Percentiles rank a stretch among this genome's conserved stretches.
phyloP scores from a whole-genome alignment of 1,140 invertebrate genomes.

The Drosophila mayri region DNA sequence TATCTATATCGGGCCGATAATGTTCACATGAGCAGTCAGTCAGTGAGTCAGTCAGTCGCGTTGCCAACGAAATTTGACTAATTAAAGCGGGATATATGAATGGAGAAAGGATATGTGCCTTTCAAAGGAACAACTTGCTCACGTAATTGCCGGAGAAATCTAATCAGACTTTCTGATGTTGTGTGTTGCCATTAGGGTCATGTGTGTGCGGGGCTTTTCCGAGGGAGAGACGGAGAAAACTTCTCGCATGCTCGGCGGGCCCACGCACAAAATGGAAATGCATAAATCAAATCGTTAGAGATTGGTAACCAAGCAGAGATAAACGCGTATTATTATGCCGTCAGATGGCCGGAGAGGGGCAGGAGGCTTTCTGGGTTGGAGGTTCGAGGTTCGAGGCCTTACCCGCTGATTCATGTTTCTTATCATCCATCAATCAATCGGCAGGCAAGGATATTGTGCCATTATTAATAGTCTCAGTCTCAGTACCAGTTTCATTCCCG shows the following conservation, averaged over 20 bases:
- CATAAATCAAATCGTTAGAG: constrained; percentile 79
- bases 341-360: constrained; percentile 22
- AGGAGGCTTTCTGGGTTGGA: too few species aligned
- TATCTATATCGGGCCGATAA: constrained; percentile 43
- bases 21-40: constrained; percentile 32
- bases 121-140: constrained; percentile 61
- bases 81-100: constrained; percentile 52
- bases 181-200: constrained; percentile 41
- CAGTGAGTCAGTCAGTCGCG: constrained; percentile 21
- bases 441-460: constrained; percentile 53
- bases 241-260: constrained; percentile 36
- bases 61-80: constrained; percentile 55
- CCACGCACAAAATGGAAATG: constrained; percentile 72
- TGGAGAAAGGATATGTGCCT: constrained; percentile 21
- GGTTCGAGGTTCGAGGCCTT: constrained; percentile 8
- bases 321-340: constrained; percentile 80
- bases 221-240: constrained; percentile 12
- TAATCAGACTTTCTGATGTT: constrained; percentile 74
- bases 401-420: constrained; percentile 57
- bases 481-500: constrained; percentile 21
- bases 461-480: constrained; percentile 66
- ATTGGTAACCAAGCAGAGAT: constrained; percentile 77
- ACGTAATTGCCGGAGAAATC: constrained; percentile 73
- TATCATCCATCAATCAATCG: constrained; percentile 78
- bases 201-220: constrained; percentile 17